phyloP scores from a whole-genome alignment of 2,797 vertebrate species.

The Nyctalus aviator region DNA sequence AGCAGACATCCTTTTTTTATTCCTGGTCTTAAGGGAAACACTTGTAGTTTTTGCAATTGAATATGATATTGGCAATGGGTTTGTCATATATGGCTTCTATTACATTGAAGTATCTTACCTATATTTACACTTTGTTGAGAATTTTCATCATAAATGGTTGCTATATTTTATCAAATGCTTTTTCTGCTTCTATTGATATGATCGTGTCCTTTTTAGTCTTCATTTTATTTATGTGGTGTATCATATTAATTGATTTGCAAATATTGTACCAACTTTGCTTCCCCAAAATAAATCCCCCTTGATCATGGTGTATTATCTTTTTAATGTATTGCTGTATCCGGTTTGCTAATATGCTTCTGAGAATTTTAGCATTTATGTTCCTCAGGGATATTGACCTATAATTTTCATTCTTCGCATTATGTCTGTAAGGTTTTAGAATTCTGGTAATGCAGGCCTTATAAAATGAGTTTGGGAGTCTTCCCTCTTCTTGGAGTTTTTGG shows the following conservation, averaged over 20 bases:
- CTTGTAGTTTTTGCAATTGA: not conserved
- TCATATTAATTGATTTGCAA: not conserved
- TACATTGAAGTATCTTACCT: not conserved
- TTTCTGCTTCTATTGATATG: not conserved
- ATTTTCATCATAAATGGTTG: not conserved
- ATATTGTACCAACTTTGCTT: not conserved
- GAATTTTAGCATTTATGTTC: not conserved
- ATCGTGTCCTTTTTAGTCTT: not conserved
- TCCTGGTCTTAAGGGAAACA: not conserved
- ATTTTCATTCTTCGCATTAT: not conserved
- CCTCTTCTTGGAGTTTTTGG: not conserved
- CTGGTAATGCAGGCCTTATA: not conserved
- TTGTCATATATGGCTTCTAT: not conserved
- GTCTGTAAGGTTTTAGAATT: not conserved
- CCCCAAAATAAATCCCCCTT: not conserved
- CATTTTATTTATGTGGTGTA: not conserved
- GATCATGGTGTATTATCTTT: not conserved
- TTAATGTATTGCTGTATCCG: not conserved
- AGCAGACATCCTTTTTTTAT: not conserved
- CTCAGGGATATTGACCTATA: not conserved
- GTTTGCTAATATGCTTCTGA: not conserved
- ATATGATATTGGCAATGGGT: not conserved
- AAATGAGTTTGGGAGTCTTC: not conserved
- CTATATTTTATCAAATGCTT: not conserved
- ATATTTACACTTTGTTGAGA: not conserved